A percentile compares a stretch with the other conserved stretches of the same genome.
phyloP scores from a whole-genome alignment of 2,888 invertebrate genomes.

The Odontocerum albicorne region DNA sequence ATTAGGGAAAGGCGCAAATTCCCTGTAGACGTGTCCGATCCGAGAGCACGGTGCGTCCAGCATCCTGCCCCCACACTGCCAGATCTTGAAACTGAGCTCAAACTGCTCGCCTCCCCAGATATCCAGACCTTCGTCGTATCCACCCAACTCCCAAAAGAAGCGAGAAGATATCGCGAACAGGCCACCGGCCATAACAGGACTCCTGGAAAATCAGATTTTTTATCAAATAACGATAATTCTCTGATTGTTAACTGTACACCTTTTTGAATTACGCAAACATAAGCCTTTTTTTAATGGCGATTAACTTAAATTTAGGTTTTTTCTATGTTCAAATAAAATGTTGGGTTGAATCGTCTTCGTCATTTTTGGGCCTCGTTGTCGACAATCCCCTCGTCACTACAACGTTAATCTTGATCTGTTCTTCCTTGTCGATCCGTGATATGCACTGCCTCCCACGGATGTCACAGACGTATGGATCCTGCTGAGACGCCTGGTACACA shows the following conservation, averaged over 20 bases:
- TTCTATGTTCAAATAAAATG: no score
- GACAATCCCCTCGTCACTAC: no score
- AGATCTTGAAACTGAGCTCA: conserved; percentile 94
- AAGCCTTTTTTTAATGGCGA: no score
- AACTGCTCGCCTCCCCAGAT: conserved; percentile 99
- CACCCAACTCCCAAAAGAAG: conserved; percentile 96
- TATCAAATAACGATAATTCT: conserved; percentile 51
- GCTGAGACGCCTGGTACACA: no score
- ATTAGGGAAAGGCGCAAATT: conserved; percentile 86
- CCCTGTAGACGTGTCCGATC: conserved; percentile 88
- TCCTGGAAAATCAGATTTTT: conserved; percentile 61
- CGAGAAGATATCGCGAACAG: conserved; percentile 89
- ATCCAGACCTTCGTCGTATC: conserved; percentile 87
- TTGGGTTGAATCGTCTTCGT: no score
- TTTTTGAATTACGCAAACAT: no score
- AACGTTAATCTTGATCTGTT: no score
- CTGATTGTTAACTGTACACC: conserved; percentile 81
- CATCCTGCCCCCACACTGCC: conserved; percentile 94
- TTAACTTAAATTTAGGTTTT: no score
- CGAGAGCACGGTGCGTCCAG: conserved; percentile 91
- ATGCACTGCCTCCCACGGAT: no score
- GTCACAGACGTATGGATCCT: no score
- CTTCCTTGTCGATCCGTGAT: no score
- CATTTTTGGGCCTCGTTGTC: no score
- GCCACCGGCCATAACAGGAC: conserved; percentile 97